These are phyloP conservation scores for Triplophysa yarkandensis DNA, from an alignment of 2,797 vertebrate genomes.

Conservation along the genomic window DNA sequence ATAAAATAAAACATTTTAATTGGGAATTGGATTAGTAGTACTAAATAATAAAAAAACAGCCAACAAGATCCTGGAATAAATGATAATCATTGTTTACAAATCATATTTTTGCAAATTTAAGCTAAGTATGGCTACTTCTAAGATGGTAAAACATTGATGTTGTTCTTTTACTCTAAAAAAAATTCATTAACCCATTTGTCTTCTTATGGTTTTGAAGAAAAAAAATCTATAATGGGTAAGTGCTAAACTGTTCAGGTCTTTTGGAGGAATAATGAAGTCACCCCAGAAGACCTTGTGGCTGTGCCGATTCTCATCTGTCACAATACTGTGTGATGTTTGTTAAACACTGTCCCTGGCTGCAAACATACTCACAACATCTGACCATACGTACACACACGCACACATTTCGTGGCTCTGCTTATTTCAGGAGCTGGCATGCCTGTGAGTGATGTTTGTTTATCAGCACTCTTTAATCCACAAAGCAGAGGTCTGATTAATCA, in stretches of 20 bases:
- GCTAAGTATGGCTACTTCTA: too few relatives aligned
- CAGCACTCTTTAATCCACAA: slow-evolving; percentile 52
- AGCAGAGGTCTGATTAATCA: slow-evolving; percentile 56
- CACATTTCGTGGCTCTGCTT: slow-evolving; percentile 41
- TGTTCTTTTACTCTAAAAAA: too few relatives aligned
- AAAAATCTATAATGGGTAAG: not conserved
- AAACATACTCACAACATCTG: slow-evolving; percentile 56
- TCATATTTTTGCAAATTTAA: too few relatives aligned
- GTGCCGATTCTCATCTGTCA: slow-evolving; percentile 64
- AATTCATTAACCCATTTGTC: too few relatives aligned
- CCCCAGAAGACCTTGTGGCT: slow-evolving; percentile 63
- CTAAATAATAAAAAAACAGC: too few relatives aligned
- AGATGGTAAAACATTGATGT: too few relatives aligned
- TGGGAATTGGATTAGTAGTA: too few relatives aligned
- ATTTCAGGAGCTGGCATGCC: slow-evolving; percentile 51
- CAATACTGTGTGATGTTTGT: slow-evolving; percentile 71
- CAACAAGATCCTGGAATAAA: too few relatives aligned
- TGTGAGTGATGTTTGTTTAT: slow-evolving; percentile 52
- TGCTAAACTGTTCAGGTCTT: not conserved
- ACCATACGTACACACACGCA: slow-evolving; percentile 35
- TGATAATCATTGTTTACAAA: too few relatives aligned
- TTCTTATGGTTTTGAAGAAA: too few relatives aligned
- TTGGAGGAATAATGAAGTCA: slow-evolving; percentile 56
- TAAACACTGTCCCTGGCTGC: slow-evolving; percentile 64
- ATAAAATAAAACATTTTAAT: too few relatives aligned